Evolutionary conservation across 2,888 invertebrate genomes (phyloP), one percentile per base, ranked within the genome.

Genomic region (Xestia rhomboidea): DNA sequence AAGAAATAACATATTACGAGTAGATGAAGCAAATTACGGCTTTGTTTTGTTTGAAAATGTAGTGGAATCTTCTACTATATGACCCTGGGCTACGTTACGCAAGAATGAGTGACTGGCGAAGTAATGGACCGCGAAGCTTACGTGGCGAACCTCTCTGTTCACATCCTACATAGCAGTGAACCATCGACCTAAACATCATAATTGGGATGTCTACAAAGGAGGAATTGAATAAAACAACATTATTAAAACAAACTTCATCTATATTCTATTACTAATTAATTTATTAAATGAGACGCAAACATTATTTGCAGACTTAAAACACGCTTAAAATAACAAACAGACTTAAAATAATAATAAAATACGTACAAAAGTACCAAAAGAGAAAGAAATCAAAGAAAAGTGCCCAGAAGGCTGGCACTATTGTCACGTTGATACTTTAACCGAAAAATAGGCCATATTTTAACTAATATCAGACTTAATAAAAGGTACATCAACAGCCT

Each of bases 401-500:
- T 13, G 11, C n/a, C 5, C 13, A n/a, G 1, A n/a, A n/a, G 13
- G 54, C 49, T 51, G 49, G 8, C 21, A 49, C 8, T 21, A 21
- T 49, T 21, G 21, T 18, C 49, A 60, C 2, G 18, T 8, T 30
- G 54, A 54, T 54, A 5, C 13, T 62, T 62, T 10, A 0, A 24
- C 34, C n/a, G 5, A 34, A 62, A 24, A 30, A 30, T 60, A 60
- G 30, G 18, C 18, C 18, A 30, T 60, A 21, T 60, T 21, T 8
- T 60, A 60, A 60, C 21, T 8, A 30, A 21, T 10, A 54, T 76
- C 49, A 67, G 66, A 51, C 6, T 66, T 72, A 46, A 85, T 86
- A 69, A 85, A 83, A 30, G 85, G 73, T 13, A 63, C 64, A 68
- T 60, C 64, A 27, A 63, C 62, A 44, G 57, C 46, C 2, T 84